Percentiles rank a stretch among this genome's conserved stretches.
These are phyloP conservation scores for Chaetops frenatus DNA, from an alignment of 2,113 vertebrate species.

Conservation along the genomic window DNA sequence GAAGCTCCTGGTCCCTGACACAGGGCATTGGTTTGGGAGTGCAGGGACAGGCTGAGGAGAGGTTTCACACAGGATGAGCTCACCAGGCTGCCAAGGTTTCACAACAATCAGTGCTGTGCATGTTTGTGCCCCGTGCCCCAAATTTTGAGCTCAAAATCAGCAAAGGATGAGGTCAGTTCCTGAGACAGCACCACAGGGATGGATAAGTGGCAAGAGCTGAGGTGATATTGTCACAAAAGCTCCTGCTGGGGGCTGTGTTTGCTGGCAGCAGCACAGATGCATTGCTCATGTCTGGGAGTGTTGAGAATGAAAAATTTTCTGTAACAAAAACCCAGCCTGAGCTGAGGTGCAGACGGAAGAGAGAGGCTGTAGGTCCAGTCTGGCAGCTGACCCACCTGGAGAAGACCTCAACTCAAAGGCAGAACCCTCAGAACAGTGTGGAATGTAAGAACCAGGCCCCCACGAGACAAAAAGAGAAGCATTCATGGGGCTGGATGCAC, in stretches of 20 bases:
- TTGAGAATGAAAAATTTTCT: slow-evolving; percentile 5
- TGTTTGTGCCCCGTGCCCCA: fast-evolving
- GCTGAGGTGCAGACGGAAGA: neutral
- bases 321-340: neutral
- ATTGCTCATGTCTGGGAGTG: slow-evolving; percentile 42
- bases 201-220: neutral
- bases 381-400: neutral
- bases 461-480: neutral
- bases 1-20: neutral
- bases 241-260: neutral
- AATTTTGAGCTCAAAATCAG: neutral
- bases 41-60: neutral
- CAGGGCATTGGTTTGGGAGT: fast-evolving
- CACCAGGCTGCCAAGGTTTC: neutral
- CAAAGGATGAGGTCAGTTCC: slow-evolving; percentile 28
- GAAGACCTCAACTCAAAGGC: neutral
- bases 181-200: neutral
- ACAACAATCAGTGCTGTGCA: neutral
- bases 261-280: neutral
- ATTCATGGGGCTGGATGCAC: neutral
- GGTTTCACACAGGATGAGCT: neutral
- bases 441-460: neutral
- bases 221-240: neutral
- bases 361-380: neutral
- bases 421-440: neutral